Evolutionary conservation across 1,140 invertebrate genomes (phyloP), one percentile per base, ranked within the genome.

Genomic region (Zaprionus ghesquierei): DNA sequence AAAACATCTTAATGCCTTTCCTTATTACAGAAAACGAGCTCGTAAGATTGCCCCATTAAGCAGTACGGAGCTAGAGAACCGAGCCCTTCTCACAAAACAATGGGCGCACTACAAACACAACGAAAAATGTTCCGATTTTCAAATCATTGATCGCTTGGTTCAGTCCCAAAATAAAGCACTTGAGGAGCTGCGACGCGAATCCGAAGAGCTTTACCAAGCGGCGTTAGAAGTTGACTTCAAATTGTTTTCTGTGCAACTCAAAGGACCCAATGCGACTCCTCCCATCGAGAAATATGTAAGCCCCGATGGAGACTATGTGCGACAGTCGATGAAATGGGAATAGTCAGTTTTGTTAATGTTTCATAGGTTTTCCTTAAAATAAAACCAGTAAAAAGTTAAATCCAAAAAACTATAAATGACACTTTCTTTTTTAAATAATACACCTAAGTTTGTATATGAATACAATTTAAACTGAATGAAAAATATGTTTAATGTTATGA

Each of bases 271-370:
- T 4, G 92, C 94, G 27, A 98, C 97, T 9, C 96, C 97, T 25
- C 94, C 97, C 0, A 96, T 97, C 55, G 93, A 95, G 78, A 93
- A 95, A 71, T 98, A 97, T 91, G 93, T 94, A 2, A 93, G 93
- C 62, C 95, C 96, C 0, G 97, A 98, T 93, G 97, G 97, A 20
- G 96, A 97, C 82, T 98, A 97, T 84, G 90, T 94, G n/a, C 95
- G 98, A 87, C 93, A 96, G 20, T 95, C 96, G 0, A 96, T 94
- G 92, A 96, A 96, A 90, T 98, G 95, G 96, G 93, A 95, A 53
- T 93, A 79, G 62, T 20, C 44, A 46, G 15, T 46, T 58, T 77
- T 75, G 66, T 75, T 77, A 35, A 54, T 54, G 9, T 22, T 18
- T 10, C 12, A 12, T 22, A 4, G 3, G 9, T 20, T 46, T 20